These are phyloP conservation scores for Cosmia pyralina DNA, from an alignment of 2,888 invertebrate genomes.

Conservation along the genomic window DNA sequence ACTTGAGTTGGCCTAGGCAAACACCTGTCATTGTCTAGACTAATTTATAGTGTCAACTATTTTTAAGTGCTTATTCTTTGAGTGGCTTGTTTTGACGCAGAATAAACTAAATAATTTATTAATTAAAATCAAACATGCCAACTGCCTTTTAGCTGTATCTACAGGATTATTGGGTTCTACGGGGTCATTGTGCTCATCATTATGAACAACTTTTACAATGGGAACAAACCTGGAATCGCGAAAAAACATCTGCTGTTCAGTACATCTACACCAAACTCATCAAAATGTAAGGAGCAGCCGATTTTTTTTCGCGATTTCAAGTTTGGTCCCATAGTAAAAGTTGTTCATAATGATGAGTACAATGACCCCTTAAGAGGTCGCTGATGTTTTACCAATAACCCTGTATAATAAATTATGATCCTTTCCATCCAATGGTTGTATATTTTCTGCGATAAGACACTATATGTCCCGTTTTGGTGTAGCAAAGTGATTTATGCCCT, in stretches of 20 bases:
- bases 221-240: no score
- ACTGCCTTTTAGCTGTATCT: not conserved
- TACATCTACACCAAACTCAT: no score
- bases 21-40: slow-evolving; percentile 8
- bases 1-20: not conserved
- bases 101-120: not conserved
- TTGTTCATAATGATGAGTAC: no score
- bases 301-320: no score
- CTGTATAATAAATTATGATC: not conserved
- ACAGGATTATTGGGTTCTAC: not conserved
- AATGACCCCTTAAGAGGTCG: no score
- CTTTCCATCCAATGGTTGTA: no score
- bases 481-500: not conserved
- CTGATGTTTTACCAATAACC: no score
- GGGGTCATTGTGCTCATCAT: no score
- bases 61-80: not conserved
- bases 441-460: not conserved
- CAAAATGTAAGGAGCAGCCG: no score
- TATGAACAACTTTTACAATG: no score
- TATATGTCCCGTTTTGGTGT: not conserved
- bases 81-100: not conserved
- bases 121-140: not conserved
- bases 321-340: no score
- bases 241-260: no score
- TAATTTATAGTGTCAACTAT: not conserved